Conservation (phyloP, 1,140 invertebrate genomes). For the Magallana angulata region DNA sequence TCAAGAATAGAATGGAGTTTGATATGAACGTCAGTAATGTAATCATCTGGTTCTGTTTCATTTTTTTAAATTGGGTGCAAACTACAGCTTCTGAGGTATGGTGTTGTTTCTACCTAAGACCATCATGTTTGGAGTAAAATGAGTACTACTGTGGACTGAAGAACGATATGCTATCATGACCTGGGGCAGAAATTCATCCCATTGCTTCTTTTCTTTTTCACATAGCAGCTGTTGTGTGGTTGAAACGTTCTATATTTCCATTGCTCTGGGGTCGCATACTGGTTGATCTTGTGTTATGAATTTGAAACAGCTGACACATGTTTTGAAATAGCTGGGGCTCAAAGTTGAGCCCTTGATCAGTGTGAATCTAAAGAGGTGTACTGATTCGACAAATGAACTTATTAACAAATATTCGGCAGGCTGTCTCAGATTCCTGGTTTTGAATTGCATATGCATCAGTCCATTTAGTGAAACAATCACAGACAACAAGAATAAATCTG, state of each 20-base stretch:
- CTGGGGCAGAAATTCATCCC: conserved; percentile 60
- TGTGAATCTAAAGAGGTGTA: conserved; percentile 51
- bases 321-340: conserved; percentile 37
- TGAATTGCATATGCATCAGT: conserved; percentile 64
- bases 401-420: conserved; percentile 50
- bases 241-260: conserved; percentile 69
- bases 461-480: conserved; percentile 73
- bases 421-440: conserved; percentile 58
- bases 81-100: conserved; percentile 40
- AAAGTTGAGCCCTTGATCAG: conserved; percentile 56
- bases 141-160: conserved; percentile 55
- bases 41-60: neutral
- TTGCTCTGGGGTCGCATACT: conserved; percentile 70
- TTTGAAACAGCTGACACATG: conserved; percentile 56
- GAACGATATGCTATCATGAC: conserved; percentile 62
- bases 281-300: conserved; percentile 61
- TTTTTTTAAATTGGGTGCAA: neutral
- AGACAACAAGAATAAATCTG: conserved; percentile 63
- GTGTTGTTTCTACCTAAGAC: conserved; percentile 58
- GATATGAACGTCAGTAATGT: conserved; percentile 30
- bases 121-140: conserved; percentile 61
- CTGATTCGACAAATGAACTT: conserved; percentile 60
- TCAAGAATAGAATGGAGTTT: conserved; percentile 34
- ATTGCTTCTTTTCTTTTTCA: conserved; percentile 46
- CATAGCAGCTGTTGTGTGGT: conserved; percentile 62